Conservation (phyloP, 2,113 vertebrate species). For the Astur gentilis region DNA sequence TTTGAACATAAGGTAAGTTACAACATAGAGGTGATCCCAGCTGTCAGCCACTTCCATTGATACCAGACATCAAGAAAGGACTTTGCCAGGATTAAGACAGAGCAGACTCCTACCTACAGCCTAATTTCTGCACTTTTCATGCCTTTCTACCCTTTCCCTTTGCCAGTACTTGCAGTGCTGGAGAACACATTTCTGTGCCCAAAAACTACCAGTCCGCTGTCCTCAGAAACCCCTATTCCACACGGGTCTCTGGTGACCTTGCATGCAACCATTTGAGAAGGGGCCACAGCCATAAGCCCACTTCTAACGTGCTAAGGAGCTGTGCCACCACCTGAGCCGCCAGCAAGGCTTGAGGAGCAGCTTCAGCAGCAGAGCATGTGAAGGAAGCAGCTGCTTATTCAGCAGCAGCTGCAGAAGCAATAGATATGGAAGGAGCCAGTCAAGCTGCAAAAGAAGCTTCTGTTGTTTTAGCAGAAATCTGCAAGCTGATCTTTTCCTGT, state of each 20-base stretch:
- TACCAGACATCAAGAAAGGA: background rate
- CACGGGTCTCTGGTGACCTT: background rate
- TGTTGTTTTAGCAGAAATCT: conserved; percentile 39
- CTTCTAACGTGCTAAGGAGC: background rate
- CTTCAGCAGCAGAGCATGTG: background rate
- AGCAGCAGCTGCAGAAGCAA: conserved; percentile 46
- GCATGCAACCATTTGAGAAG: background rate
- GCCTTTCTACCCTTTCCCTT: background rate
- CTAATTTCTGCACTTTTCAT: background rate
- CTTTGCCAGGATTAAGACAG: background rate
- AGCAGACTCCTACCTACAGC: background rate
- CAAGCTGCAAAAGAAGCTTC: conserved; percentile 46
- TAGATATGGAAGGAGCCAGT: background rate
- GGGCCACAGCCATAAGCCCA: background rate
- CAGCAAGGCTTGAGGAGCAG: background rate
- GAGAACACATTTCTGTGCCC: background rate
- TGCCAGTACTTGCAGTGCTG: background rate
- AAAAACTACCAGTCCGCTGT: background rate
- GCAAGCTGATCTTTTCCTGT: background rate
- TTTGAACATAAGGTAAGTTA: background rate
- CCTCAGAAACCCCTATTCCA: background rate
- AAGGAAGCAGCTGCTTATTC: conserved; percentile 42
- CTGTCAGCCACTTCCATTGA: background rate
- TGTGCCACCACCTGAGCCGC: background rate
- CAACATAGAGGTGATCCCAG: background rate